Percentiles rank a stretch among this genome's conserved stretches.
These are phyloP conservation scores for Protosalanx chinensis DNA, from an alignment of 2,797 vertebrate genomes.

Conservation along the genomic window DNA sequence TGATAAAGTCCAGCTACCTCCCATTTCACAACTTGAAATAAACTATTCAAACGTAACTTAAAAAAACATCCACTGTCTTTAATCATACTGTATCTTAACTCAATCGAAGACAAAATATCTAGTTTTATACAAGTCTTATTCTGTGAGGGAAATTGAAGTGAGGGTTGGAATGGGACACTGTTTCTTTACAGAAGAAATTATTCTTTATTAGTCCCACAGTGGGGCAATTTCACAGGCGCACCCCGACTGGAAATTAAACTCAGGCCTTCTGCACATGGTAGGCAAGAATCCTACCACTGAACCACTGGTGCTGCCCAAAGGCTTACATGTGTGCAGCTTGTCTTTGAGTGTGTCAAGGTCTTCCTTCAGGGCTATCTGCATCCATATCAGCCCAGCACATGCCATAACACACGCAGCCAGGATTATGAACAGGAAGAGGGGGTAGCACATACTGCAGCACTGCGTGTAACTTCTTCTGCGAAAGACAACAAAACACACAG, in stretches of 20 bases:
- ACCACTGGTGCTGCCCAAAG: neutral
- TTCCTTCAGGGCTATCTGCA: slow-evolving; percentile 96
- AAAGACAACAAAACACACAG: neutral
- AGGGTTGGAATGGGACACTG: too few species aligned
- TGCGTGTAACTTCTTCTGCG: slow-evolving; percentile 82
- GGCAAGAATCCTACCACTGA: too few species aligned
- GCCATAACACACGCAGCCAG: slow-evolving; percentile 91
- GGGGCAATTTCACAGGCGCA: too few species aligned
- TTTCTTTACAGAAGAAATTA: neutral
- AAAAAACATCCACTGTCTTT: slow-evolving; percentile 15
- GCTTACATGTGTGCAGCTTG: slow-evolving; percentile 89
- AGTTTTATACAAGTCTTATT: neutral
- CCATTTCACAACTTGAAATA: too few species aligned
- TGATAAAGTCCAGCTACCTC: too few species aligned
- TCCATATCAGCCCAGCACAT: slow-evolving; percentile 94
- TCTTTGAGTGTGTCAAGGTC: slow-evolving; percentile 92
- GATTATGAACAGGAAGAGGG: slow-evolving; percentile 89
- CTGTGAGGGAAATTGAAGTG: neutral
- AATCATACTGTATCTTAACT: neutral
- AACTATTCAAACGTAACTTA: neutral
- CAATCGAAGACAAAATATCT: neutral
- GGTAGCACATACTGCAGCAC: slow-evolving; percentile 94
- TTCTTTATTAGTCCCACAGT: too few species aligned
- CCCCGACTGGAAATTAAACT: too few species aligned
- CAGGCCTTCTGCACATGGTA: too few species aligned